Evolutionary conservation across 1,140 invertebrate genomes (phyloP), one percentile per base, ranked within the genome.

Genomic region (Leguminivora glycinivorella): DNA sequence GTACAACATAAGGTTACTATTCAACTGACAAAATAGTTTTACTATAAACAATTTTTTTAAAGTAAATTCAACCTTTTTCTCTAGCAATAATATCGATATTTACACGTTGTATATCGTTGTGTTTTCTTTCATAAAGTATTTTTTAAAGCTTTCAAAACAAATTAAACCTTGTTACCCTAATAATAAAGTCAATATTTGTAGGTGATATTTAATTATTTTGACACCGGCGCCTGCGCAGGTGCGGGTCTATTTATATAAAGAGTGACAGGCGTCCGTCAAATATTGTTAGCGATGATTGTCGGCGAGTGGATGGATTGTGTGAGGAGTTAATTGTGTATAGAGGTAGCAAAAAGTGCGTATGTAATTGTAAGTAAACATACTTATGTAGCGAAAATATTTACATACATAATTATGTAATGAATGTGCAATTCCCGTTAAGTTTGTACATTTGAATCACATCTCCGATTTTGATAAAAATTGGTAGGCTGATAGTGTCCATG

Each of bases 251-350:
- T 52, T 52, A 17, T 52, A 22, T 52, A 22, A 43, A 43, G 40
- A 17, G 47, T 52, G 47, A 52, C 47, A 52, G 47, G n/a, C 19
- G 47, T 17, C 17, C 22, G 47, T 52, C 47, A 52, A 52, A 22
- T n/a, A 52, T 22, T 52, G 47, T 52, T 52, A 52, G 47, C 47
- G 19, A 22, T 52, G 47, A 52, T 52, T 43, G 40, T 43, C 19
- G 47, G 47, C 22, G 47, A 52, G 7, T 6, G 7, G 7, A 52
- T 43, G 7, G 0, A 52, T 52, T 4, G 47, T n/a, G n/a, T n/a
- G n/a, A n/a, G n/a, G n/a, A n/a, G n/a, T n/a, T n/a, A 38, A 3
- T 38, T 38, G 34, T 38, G 12, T 38, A 38, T 38, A 2, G 34
- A 38, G 10, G 34, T 14, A 38, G 10, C 34, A 14, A 38, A 38